Evolutionary conservation across 1,140 invertebrate species (phyloP).

Genomic region (Trachelipus rathkii): DNA sequence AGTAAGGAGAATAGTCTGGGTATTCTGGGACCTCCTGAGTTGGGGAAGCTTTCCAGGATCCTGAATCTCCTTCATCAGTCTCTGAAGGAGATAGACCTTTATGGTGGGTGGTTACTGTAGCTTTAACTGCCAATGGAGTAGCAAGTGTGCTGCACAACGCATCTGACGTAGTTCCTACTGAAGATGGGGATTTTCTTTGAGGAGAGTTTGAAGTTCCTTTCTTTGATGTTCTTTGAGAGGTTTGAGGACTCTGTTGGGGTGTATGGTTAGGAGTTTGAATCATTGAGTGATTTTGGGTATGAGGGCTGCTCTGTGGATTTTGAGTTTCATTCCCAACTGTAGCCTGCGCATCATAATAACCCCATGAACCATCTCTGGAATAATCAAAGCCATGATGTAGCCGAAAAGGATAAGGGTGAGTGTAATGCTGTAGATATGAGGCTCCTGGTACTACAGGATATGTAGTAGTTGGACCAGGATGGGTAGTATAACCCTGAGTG

Average conservation of each 20-base stretch:
- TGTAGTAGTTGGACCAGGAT: background rate
- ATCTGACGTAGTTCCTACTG: constrained; percentile 18
- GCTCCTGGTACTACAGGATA: background rate
- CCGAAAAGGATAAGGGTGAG: constrained; percentile 30
- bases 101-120: constrained; percentile 21
- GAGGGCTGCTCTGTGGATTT: constrained; percentile 14
- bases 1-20: constrained; percentile 34
- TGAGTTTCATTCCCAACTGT: background rate
- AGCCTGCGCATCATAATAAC: constrained; percentile 27
- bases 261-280: constrained; percentile 24
- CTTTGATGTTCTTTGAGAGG: constrained; percentile 17
- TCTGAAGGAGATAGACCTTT: constrained; percentile 39
- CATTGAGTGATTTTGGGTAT: constrained; percentile 25
- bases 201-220: constrained; percentile 30
- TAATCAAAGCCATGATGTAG: constrained; percentile 33
- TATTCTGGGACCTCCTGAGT: constrained; percentile 43
- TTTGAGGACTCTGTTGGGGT: background rate
- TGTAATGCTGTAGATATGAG: constrained; percentile 32
- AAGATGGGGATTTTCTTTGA: constrained; percentile 30
- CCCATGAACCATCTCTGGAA: constrained; percentile 30
- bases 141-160: constrained; percentile 37
- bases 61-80: constrained; percentile 29
- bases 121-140: constrained; percentile 32
- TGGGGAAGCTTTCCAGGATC: constrained; percentile 42
- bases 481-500: background rate